Evolutionary conservation across 2,888 invertebrate species (phyloP).

Genomic region (Oscheius sp.): DNA sequence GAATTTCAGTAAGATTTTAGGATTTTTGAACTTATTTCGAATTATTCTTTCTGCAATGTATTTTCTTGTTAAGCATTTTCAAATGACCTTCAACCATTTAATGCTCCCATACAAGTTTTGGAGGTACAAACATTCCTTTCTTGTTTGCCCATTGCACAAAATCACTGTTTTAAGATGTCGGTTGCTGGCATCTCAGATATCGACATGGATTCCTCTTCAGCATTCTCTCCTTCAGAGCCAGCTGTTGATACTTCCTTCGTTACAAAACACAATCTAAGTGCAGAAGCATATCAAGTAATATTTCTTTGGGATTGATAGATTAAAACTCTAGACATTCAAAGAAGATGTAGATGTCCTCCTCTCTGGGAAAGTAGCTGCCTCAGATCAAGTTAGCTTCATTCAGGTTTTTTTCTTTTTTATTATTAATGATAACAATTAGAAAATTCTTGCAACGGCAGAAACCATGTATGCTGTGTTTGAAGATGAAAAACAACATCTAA

Average conservation of each 20-base stretch:
- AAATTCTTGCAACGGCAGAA: slow-evolving; percentile 53
- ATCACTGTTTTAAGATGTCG: slow-evolving; percentile 13
- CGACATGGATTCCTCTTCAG: slow-evolving; percentile 56
- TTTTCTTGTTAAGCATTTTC: background rate
- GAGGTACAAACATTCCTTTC: background rate
- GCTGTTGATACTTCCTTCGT: slow-evolving; percentile 60
- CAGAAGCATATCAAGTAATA: slow-evolving; percentile 65
- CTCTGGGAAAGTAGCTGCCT: slow-evolving; percentile 52
- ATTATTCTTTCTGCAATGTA: background rate
- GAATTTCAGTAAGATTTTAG: too few relatives aligned
- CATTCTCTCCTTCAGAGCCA: slow-evolving; percentile 59
- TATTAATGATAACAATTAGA: background rate
- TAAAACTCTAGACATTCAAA: slow-evolving; percentile 60
- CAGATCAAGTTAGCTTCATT: slow-evolving; percentile 55
- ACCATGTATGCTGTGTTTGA: slow-evolving; percentile 57
- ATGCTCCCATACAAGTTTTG: background rate
- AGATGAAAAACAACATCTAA: slow-evolving; percentile 68
- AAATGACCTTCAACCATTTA: background rate
- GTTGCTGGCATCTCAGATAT: slow-evolving; percentile 35
- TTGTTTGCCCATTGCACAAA: background rate
- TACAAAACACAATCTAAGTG: slow-evolving; percentile 63
- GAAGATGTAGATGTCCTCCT: slow-evolving; percentile 65
- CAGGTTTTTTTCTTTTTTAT: slow-evolving; percentile 35
- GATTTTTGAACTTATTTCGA: too few relatives aligned
- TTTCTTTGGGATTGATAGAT: background rate